Evolutionary conservation across 2,113 vertebrate genomes (phyloP), one percentile per base, ranked within the genome.

Genomic region (Uria lomvia): DNA sequence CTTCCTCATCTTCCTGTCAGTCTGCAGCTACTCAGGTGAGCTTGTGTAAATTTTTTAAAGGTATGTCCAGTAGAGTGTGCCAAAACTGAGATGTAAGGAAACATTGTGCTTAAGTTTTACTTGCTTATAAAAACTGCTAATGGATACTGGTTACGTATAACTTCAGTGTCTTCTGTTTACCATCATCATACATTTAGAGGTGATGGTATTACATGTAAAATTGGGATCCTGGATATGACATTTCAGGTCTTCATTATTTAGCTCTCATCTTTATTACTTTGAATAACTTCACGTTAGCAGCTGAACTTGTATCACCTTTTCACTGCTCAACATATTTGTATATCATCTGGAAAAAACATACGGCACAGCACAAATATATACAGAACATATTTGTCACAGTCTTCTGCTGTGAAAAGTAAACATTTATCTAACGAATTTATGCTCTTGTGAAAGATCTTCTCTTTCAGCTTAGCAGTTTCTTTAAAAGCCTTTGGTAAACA

Each of bases 21-120:
- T 98, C 99, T 97, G 97, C 98, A 97, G 98, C 98, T 97, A 98
- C 98, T 98, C 99, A 99, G 99, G 99, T 99, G 94, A 98, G 97
- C 79, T 84, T 65, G 86, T 82, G 40, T 88, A 50, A 91, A 87
- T 85, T 95, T 88, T 15, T 58, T 68, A 10, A 49, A 92, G 15
- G 27, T 50, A 45, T 27, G 24, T 77, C 32, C 34, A n/a, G 38
- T 55, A 22, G 36, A 66, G 81, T 73, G 32, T 45, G 42, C 71
- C 81, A 65, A 45, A 86, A 71, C 34, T 88, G 56, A 18, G 58
- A 90, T 62, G 18, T 52, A 75, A 77, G 36, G 45, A 70, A 66
- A 36, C 8, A 9, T 2, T 23, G 23, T 49, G 26, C 27, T 78
- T 56, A 38, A 45, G 43, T 84, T 65, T 92, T 65, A 45, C 34